A percentile compares a stretch with the other conserved stretches of the same genome.
phyloP scores from a whole-genome alignment of 2,888 invertebrate species.

The Xestia xanthographa region DNA sequence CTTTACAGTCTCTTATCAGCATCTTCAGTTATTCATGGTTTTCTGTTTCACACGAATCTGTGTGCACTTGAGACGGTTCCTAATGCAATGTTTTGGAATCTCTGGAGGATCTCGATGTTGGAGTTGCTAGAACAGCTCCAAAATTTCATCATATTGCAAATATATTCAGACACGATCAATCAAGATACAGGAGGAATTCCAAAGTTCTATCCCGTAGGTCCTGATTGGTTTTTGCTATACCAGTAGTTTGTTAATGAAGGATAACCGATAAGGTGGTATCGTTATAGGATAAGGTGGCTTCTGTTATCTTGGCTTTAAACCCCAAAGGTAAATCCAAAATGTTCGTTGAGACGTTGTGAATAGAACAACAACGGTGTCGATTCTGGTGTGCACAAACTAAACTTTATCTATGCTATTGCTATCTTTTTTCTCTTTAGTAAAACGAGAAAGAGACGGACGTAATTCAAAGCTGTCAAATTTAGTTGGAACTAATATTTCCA shows the following conservation, averaged over 20 bases:
- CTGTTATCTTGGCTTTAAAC: not conserved
- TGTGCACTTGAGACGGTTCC: not conserved
- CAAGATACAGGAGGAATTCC: too few relatives aligned
- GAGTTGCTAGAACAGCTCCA: too few relatives aligned
- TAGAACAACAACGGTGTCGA: not conserved
- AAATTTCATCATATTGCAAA: too few relatives aligned
- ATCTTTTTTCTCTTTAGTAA: too few relatives aligned
- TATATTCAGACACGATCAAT: too few relatives aligned
- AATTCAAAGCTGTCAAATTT: too few relatives aligned
- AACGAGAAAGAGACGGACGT: too few relatives aligned
- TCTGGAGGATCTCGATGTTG: not conserved
- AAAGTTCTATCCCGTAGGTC: not conserved
- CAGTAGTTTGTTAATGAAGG: not conserved
- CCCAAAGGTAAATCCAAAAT: not conserved
- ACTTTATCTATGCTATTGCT: too few relatives aligned
- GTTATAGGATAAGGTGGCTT: not conserved
- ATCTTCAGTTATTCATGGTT: not conserved
- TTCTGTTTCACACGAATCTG: not conserved
- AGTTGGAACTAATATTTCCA: too few relatives aligned
- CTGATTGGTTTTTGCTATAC: not conserved
- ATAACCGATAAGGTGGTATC: too few relatives aligned
- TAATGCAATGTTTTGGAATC: not conserved
- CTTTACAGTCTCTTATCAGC: too few relatives aligned
- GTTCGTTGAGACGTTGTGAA: not conserved
- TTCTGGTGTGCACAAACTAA: too few relatives aligned